Conservation (phyloP, 1,140 invertebrate species). For the Drosophila ercepeae region DNA sequence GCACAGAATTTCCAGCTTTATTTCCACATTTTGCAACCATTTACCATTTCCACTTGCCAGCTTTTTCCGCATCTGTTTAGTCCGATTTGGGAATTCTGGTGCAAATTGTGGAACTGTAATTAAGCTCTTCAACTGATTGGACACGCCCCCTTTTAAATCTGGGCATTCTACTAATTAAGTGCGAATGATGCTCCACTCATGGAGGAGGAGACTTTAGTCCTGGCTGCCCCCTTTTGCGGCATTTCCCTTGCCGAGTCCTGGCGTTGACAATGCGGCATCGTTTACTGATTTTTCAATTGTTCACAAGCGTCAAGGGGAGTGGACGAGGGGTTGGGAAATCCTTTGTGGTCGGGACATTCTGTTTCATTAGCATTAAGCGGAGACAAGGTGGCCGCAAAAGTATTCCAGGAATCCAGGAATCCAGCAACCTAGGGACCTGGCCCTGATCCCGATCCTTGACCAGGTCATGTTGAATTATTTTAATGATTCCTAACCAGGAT, state of each 20-base stretch:
- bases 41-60: conserved; percentile 14
- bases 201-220: conserved; percentile 7
- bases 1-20: conserved; percentile 22
- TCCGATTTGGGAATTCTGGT: conserved; percentile 19
- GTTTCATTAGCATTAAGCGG: conserved; percentile 38
- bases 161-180: conserved; percentile 47
- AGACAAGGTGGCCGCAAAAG: conserved; percentile 14
- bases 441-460: conserved; percentile 13
- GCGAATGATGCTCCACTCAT: conserved; percentile 42
- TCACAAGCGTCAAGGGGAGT: background rate
- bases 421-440: conserved; percentile 13
- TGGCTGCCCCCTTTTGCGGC: conserved; percentile 3
- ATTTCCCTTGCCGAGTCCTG: background rate
- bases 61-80: conserved; percentile 19
- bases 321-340: background rate
- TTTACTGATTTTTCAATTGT: conserved; percentile 62
- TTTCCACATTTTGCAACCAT: conserved; percentile 5
- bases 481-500: conserved; percentile 48
- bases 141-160: conserved; percentile 47
- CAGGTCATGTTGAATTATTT: conserved; percentile 62
- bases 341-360: conserved; percentile 16
- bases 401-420: conserved; percentile 34
- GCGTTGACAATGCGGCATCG: conserved; percentile 47
- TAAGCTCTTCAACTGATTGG: conserved; percentile 44
- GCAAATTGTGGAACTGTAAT: conserved; percentile 27